Evolutionary conservation across 2,113 vertebrate species (phyloP).

Genomic region (Serinus canaria): DNA sequence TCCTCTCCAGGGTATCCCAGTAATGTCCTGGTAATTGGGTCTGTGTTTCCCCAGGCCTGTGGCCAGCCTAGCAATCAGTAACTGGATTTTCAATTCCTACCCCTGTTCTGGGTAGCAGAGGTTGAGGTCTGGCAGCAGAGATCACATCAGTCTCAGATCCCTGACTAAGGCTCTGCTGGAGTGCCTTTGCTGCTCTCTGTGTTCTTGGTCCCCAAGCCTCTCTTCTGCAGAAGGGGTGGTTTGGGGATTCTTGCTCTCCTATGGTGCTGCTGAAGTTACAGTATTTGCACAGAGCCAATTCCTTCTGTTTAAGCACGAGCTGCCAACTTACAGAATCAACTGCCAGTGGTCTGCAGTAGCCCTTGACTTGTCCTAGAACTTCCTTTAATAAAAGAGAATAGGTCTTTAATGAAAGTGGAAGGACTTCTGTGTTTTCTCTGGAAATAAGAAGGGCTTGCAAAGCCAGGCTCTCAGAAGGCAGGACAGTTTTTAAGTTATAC

Average conservation of each 20-base stretch:
- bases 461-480: not conserved
- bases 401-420: not conserved
- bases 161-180: rapidly evolving
- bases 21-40: not conserved
- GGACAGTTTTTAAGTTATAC: not conserved
- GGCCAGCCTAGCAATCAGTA: not conserved
- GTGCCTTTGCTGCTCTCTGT: not conserved
- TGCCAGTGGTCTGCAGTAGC: not conserved
- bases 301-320: not conserved
- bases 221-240: not conserved
- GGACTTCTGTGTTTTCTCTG: not conserved
- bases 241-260: not conserved
- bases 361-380: not conserved
- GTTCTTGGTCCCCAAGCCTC: not conserved
- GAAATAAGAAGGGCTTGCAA: not conserved
- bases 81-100: not conserved
- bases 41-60: not conserved
- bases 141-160: not conserved
- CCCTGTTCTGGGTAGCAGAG: not conserved
- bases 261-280: not conserved
- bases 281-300: not conserved
- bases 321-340: not conserved
- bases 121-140: not conserved
- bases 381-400: not conserved
- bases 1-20: not conserved